Evolutionary conservation across 1,140 invertebrate genomes (phyloP), one percentile per base, ranked within the genome.

Genomic region (Eubasilissa regina): DNA sequence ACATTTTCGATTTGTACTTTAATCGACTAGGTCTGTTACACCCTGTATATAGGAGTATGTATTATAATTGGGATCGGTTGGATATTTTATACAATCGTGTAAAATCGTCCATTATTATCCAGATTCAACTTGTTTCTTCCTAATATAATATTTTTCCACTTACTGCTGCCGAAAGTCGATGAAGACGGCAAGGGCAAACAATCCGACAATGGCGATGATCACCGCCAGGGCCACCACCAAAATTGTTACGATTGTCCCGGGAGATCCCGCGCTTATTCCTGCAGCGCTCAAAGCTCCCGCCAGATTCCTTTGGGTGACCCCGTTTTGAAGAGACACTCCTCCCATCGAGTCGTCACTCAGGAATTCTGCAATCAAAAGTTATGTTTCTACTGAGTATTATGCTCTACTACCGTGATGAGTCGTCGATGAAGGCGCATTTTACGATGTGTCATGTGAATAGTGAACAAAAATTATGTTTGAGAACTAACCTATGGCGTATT

Each of bases 111-210:
- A 3, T 35, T 35, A 35, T 35, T 35, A 35, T 35, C 1, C 1
- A 35, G 1, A 3, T 35, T 35, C 6, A 35, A 35, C 25, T 35
- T n/a, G 6, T 35, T 35, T 35, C 25, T 3, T 35, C 6, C 25
- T 35, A 35, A 6, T 35, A 35, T 1, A 35, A 35, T 35, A 35
- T 35, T 35, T 35, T 35, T 17, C n/a, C 17, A 53, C 89, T 87
- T 84, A 91, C 90, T 89, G 89, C 47, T 89, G 87, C 79, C 86
- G 85, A 82, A 87, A 90, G 75, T 91, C 90, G 21, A 93, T 90
- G 15, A 92, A 89, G n/a, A 92, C 85, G 58, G 90, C 91, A 74
- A 93, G 86, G 7, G 89, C 86, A 80, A 92, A 93, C 12, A 93
- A 86, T 11, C 88, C 80, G 3, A 89, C 87, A 74, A 93, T 92